phyloP scores from a whole-genome alignment of 2,888 invertebrate species.

The Lasioglossum leucozonium region DNA sequence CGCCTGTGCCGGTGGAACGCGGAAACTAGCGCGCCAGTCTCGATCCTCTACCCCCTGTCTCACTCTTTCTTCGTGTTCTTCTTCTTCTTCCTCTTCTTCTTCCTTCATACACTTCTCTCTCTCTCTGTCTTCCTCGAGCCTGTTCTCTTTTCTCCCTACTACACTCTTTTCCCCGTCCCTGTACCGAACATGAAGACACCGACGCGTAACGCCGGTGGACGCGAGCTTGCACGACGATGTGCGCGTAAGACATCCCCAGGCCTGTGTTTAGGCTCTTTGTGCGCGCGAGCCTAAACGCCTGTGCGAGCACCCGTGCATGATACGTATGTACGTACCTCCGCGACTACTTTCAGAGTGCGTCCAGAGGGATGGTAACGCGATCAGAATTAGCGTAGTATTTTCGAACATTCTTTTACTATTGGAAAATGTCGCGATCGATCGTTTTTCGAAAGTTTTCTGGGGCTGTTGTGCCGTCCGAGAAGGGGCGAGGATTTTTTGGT shows the following conservation, averaged over 20 bases:
- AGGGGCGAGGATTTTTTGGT: not conserved
- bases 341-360: not conserved
- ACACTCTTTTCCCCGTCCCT: not conserved
- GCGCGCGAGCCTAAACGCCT: no score
- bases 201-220: not conserved
- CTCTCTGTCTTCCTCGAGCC: no score
- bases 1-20: constrained; percentile 35
- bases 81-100: not conserved
- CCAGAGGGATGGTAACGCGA: not conserved
- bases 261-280: not conserved
- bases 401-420: not conserved
- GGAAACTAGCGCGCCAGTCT: constrained; percentile 48
- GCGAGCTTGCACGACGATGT: not conserved
- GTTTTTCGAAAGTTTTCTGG: not conserved
- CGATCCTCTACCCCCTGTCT: not conserved
- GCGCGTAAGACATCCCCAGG: not conserved
- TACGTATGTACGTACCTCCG: not conserved
- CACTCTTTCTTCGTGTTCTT: not conserved
- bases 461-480: not conserved
- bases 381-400: not conserved
- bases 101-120: no score
- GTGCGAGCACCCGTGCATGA: not conserved
- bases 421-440: not conserved
- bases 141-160: not conserved
- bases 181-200: no score